Conservation (phyloP, 2,797 vertebrate genomes). For the Galago senegalensis region DNA sequence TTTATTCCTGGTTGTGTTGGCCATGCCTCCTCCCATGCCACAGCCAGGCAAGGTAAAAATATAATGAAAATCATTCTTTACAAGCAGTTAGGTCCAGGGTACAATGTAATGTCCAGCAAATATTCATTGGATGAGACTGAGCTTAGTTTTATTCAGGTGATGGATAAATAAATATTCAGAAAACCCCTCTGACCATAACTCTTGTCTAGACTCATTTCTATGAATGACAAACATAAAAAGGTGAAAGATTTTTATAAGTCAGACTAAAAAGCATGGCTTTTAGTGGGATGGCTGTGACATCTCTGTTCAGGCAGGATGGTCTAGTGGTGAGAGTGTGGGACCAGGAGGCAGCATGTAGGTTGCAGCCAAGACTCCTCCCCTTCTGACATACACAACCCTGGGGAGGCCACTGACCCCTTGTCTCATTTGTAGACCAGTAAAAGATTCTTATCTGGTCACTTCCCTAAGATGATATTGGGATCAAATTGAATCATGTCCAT, state of each 20-base stretch:
- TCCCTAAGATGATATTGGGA: background rate
- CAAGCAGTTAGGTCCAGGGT: slow-evolving; percentile 50
- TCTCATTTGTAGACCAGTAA: background rate
- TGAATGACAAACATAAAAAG: background rate
- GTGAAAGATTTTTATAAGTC: background rate
- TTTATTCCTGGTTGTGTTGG: background rate
- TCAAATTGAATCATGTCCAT: background rate
- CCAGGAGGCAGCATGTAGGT: background rate
- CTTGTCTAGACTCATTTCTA: slow-evolving; percentile 51
- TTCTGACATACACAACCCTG: background rate
- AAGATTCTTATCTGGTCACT: background rate
- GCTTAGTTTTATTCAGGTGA: slow-evolving; percentile 39
- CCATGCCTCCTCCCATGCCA: background rate
- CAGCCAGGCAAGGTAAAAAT: slow-evolving; percentile 33
- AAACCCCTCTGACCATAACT: background rate
- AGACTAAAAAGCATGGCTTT: background rate
- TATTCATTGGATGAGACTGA: slow-evolving; percentile 50
- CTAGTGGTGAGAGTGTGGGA: background rate
- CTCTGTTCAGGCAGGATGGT: slow-evolving; percentile 6
- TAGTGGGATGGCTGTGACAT: background rate
- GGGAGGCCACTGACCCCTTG: background rate
- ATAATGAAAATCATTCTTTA: slow-evolving; percentile 49
- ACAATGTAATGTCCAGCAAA: slow-evolving; percentile 61
- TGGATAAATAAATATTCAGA: slow-evolving; percentile 42
- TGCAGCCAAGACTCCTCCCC: background rate